Evolutionary conservation across 1,140 invertebrate species (phyloP).

Genomic region (Drosophila parabipectinata): DNA sequence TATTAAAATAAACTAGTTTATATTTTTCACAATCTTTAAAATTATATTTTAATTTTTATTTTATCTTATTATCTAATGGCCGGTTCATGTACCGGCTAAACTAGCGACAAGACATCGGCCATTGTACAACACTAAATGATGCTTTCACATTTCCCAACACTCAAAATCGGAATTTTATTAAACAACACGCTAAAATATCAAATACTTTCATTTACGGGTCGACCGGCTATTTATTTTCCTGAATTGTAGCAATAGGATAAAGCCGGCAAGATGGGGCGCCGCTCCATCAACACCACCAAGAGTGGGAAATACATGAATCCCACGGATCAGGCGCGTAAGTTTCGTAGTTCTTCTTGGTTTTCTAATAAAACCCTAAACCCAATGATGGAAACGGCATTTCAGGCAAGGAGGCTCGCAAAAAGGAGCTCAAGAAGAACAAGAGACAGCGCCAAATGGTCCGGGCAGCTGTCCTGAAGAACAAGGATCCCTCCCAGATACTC

Average conservation of each 20-base stretch:
- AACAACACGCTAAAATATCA: not conserved
- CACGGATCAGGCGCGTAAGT: slow-evolving; percentile 98
- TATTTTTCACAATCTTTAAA: too few species aligned
- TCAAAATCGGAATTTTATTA: not conserved
- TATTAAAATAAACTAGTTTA: too few species aligned
- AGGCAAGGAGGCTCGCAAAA: slow-evolving; percentile 99
- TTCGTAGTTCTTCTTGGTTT: not conserved
- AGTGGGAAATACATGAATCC: slow-evolving; percentile 99
- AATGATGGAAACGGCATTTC: slow-evolving; percentile 4
- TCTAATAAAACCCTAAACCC: not conserved
- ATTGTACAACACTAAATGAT: not conserved
- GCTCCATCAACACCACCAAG: slow-evolving; percentile 99
- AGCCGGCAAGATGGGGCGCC: slow-evolving; percentile 92
- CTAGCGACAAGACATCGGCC: not conserved
- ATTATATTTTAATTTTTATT: too few species aligned
- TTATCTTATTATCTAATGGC: too few species aligned
- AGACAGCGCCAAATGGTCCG: slow-evolving; percentile 97
- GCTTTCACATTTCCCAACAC: not conserved
- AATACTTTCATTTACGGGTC: not conserved
- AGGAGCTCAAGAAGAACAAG: slow-evolving; percentile 99
- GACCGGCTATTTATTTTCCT: not conserved
- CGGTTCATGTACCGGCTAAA: too few species aligned
- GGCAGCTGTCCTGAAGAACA: slow-evolving; percentile 98
- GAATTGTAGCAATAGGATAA: not conserved
- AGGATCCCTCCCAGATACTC: slow-evolving; percentile 97